A percentile compares a stretch with the other conserved stretches of the same genome.
These are phyloP conservation scores for Deilephila porcellus DNA, from an alignment of 2,888 invertebrate genomes.

Conservation along the genomic window DNA sequence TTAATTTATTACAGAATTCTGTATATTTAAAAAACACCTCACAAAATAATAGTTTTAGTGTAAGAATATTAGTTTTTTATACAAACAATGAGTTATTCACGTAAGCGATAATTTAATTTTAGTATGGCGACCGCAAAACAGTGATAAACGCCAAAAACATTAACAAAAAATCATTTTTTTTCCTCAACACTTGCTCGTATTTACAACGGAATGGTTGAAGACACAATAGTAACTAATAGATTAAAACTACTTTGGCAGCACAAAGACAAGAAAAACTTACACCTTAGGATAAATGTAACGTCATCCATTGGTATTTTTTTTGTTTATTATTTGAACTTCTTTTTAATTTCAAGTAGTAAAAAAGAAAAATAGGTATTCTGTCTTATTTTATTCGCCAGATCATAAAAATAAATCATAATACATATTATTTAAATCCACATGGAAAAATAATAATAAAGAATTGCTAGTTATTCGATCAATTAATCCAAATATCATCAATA, in stretches of 20 bases:
- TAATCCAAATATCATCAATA: too few relatives aligned
- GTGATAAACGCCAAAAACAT: slow-evolving; percentile 50
- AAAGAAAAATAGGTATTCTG: too few relatives aligned
- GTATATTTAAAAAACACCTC: too few relatives aligned
- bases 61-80: slow-evolving; percentile 9
- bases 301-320: slow-evolving; percentile 50
- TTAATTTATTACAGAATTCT: too few relatives aligned
- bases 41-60: background rate
- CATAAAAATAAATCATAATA: too few relatives aligned
- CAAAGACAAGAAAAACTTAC: slow-evolving; percentile 71
- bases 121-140: slow-evolving; percentile 61
- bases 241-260: slow-evolving; percentile 69
- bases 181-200: slow-evolving; percentile 83
- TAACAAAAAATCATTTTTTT: slow-evolving; percentile 47
- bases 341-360: background rate
- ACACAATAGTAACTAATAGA: slow-evolving; percentile 52
- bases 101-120: slow-evolving; percentile 30
- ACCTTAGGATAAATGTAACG: slow-evolving; percentile 57
- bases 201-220: slow-evolving; percentile 70
- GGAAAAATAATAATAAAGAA: too few relatives aligned
- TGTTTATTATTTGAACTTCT: background rate
- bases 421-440: background rate
- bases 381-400: too few relatives aligned
- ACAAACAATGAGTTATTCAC: slow-evolving; percentile 21
- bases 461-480: too few relatives aligned